Conservation (phyloP, 2,113 vertebrate genomes). For the Cyprinodon variegatus region DNA sequence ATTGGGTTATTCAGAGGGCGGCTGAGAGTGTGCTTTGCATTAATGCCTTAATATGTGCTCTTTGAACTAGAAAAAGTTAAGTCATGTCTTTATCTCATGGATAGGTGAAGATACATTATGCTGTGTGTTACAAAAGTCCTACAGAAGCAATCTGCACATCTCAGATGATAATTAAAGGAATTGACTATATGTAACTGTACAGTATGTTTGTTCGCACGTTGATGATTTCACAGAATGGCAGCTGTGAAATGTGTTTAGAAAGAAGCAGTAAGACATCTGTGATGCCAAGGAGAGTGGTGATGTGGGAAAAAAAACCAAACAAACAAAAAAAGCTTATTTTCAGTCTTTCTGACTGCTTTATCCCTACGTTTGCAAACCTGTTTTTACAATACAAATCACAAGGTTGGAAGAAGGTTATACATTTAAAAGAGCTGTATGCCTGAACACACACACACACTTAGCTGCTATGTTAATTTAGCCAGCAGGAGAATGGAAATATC, state of each 20-base stretch:
- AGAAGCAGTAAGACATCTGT: conserved; percentile 40
- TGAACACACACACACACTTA: no score
- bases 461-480: conserved; percentile 37
- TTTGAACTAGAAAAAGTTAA: conserved; percentile 57
- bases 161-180: conserved; percentile 42
- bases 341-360: conserved; percentile 13
- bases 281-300: conserved; percentile 40
- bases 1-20: conserved; percentile 65
- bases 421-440: conserved; percentile 3
- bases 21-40: conserved; percentile 37
- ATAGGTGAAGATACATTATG: conserved; percentile 43
- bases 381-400: conserved; percentile 15
- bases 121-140: conserved; percentile 12
- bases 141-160: conserved; percentile 36
- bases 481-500: conserved; percentile 16
- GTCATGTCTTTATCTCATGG: conserved; percentile 43
- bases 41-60: conserved; percentile 62
- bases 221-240: conserved; percentile 35
- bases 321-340: not conserved
- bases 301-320: no score
- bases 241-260: conserved; percentile 44
- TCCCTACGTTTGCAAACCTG: conserved; percentile 1
- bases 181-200: conserved; percentile 18
- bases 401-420: conserved; percentile 50
- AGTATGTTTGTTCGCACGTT: conserved; percentile 45